phyloP scores from a whole-genome alignment of 2,113 vertebrate species.

The Pogonocichla stellata region DNA sequence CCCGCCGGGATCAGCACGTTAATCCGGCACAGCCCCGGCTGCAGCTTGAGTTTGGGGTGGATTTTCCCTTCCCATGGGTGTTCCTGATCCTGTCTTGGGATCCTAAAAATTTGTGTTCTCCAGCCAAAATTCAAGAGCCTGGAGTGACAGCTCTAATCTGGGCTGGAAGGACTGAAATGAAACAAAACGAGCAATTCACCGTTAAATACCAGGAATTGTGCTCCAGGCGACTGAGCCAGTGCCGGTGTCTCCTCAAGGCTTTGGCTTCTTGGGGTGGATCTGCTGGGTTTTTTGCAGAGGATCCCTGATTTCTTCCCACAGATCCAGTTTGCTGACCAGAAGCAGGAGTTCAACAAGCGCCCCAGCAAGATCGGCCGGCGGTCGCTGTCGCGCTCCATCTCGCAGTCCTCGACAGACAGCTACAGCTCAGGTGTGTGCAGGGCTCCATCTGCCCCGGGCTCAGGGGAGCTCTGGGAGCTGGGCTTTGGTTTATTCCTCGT shows the following conservation, averaged over 20 bases:
- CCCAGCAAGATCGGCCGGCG: conserved; percentile 96
- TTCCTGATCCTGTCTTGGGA: accelerated
- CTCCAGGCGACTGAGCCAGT: background rate
- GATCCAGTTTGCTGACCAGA: conserved; percentile 99
- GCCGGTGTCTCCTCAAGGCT: accelerated
- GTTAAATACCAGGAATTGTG: accelerated
- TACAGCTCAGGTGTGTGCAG: conserved; percentile 89
- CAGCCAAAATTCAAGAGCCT: background rate
- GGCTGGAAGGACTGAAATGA: background rate
- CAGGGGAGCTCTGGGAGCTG: accelerated
- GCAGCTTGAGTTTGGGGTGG: accelerated
- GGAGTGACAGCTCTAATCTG: accelerated
- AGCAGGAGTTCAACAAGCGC: conserved; percentile 97
- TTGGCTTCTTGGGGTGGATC: accelerated
- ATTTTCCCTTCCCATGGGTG: background rate
- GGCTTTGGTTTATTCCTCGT: accelerated
- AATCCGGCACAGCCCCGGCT: background rate
- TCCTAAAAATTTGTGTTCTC: background rate
- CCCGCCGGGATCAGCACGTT: background rate
- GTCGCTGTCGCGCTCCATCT: conserved; percentile 96
- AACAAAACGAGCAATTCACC: accelerated
- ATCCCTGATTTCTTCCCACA: conserved; percentile 57
- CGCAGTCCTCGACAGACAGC: conserved; percentile 97
- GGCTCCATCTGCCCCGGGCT: too few relatives aligned
- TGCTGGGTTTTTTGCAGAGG: background rate